Percentiles rank a stretch among this genome's conserved stretches.
phyloP scores from a whole-genome alignment of 1,140 invertebrate genomes.

The Tetragnatha versicolor region DNA sequence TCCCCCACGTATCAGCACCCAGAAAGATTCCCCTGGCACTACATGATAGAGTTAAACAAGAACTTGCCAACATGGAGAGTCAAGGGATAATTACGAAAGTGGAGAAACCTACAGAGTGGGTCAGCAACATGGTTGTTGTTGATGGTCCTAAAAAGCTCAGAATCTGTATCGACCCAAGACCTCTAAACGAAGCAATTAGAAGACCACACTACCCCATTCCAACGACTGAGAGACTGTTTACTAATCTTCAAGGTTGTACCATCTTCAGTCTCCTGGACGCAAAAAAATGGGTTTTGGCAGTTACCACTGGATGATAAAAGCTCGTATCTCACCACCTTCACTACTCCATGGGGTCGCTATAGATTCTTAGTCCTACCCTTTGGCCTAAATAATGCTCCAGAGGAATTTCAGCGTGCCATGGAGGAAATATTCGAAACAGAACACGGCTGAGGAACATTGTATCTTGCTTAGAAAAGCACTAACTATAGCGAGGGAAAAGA shows the following conservation, averaged over 20 bases:
- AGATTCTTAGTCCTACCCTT: slow-evolving; percentile 60
- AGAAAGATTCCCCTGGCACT: slow-evolving; percentile 47
- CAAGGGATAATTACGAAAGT: slow-evolving; percentile 59
- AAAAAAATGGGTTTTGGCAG: slow-evolving; percentile 61
- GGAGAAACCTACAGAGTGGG: slow-evolving; percentile 58
- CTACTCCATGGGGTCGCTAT: slow-evolving; percentile 60
- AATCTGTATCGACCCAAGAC: slow-evolving; percentile 57
- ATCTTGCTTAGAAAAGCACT: slow-evolving; percentile 54
- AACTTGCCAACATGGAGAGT: slow-evolving; percentile 56
- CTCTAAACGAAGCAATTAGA: slow-evolving; percentile 59
- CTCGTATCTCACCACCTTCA: slow-evolving; percentile 59
- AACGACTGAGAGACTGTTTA: slow-evolving; percentile 35
- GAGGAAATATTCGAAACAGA: slow-evolving; percentile 56
- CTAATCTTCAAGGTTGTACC: slow-evolving; percentile 24
- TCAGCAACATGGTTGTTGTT: slow-evolving; percentile 55
- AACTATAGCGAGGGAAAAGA: slow-evolving; percentile 53
- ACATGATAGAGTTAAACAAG: slow-evolving; percentile 43
- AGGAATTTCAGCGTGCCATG: slow-evolving; percentile 55
- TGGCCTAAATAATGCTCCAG: slow-evolving; percentile 57
- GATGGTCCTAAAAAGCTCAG: slow-evolving; percentile 47
- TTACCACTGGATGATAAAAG: slow-evolving; percentile 59
- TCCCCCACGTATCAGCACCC: slow-evolving; percentile 9
- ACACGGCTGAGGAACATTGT: slow-evolving; percentile 52
- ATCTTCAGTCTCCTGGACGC: slow-evolving; percentile 58
- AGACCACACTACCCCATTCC: slow-evolving; percentile 49